phyloP scores from a whole-genome alignment of 2,888 invertebrate genomes.

The Conistra vaccinii region DNA sequence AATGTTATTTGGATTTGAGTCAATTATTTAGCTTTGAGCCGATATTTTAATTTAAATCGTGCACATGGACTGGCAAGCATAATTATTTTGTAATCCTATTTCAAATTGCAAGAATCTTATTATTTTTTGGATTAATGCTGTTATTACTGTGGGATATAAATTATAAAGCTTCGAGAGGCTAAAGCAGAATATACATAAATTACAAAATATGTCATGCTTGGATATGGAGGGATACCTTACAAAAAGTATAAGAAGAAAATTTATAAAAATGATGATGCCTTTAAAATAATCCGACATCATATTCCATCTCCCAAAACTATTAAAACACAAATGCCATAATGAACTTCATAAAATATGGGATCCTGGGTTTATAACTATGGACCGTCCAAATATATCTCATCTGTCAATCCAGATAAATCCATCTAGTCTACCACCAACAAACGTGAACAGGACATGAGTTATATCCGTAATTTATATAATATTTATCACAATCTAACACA shows the following conservation, averaged over 20 bases:
- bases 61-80: not conserved
- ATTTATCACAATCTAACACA: slow-evolving; percentile 64
- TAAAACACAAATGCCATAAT: slow-evolving; percentile 1
- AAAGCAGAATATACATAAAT: not conserved
- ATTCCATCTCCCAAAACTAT: slow-evolving; percentile 1
- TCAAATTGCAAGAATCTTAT: not conserved
- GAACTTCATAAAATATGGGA: slow-evolving; percentile 29
- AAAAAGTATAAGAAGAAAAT: not conserved
- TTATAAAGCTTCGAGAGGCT: not conserved
- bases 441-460: slow-evolving; percentile 53
- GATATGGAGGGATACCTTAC: no score
- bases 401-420: slow-evolving; percentile 29
- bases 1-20: slow-evolving; percentile 12
- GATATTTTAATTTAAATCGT: slow-evolving; percentile 10
- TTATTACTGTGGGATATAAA: not conserved
- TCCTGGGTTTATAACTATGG: not conserved
- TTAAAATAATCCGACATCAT: not conserved
- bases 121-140: not conserved
- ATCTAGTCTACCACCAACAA: slow-evolving; percentile 20
- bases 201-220: not conserved
- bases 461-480: slow-evolving; percentile 62
- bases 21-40: not conserved
- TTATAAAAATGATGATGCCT: not conserved
- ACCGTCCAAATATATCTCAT: slow-evolving; percentile 28
- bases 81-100: not conserved